Evolutionary conservation across 2,797 vertebrate species (phyloP).

Genomic region (Buceros bicornis): DNA sequence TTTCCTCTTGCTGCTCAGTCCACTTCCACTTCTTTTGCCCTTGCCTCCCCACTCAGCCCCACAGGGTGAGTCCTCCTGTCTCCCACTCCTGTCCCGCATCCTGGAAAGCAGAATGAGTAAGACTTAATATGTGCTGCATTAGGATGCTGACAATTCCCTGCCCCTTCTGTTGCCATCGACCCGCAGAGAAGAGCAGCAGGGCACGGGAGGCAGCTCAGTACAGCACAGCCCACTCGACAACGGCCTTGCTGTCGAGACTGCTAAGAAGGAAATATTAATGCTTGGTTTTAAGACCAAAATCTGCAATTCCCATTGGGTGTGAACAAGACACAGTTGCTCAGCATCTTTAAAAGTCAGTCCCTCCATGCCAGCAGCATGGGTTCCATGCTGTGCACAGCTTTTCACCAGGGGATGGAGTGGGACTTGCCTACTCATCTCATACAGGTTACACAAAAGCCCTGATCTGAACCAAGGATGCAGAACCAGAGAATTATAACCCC

Average conservation of each 20-base stretch:
- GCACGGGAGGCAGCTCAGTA: neutral
- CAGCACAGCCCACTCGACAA: fast-evolving
- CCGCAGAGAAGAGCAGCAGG: neutral
- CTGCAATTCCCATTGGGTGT: neutral
- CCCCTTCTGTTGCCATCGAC: neutral
- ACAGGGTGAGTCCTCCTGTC: neutral
- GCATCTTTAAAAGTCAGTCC: neutral
- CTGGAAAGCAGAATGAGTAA: neutral
- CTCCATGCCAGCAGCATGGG: neutral
- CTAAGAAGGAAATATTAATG: neutral
- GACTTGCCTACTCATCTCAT: neutral
- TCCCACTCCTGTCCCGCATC: neutral
- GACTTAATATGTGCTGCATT: fast-evolving
- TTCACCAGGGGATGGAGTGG: neutral
- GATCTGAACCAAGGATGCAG: neutral
- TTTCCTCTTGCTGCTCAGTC: neutral
- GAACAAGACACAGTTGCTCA: neutral
- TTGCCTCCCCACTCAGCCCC: neutral
- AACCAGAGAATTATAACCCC: neutral
- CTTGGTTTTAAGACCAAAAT: neutral
- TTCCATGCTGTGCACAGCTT: neutral
- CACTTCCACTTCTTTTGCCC: neutral
- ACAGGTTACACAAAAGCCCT: no score
- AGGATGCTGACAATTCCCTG: neutral
- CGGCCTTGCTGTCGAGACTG: neutral